A percentile compares a stretch with the other conserved stretches of the same genome.
phyloP scores from a whole-genome alignment of 2,888 invertebrate species.

The Drosophila austrosaltans region DNA sequence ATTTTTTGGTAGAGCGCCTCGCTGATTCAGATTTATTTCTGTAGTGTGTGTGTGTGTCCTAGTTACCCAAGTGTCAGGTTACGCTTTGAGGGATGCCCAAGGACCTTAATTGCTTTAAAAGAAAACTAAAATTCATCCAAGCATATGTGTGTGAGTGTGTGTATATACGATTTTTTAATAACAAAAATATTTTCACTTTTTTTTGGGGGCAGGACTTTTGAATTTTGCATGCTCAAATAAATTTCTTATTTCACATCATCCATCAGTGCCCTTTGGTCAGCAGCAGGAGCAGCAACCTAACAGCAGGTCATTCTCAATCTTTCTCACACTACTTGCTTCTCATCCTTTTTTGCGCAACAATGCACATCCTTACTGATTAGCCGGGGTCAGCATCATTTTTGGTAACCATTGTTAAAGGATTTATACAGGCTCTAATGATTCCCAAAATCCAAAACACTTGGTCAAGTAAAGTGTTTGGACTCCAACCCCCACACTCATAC shows the following conservation, averaged over 20 bases:
- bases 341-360: constrained; percentile 75
- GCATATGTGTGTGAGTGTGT: constrained; percentile 49
- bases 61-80: constrained; percentile 79
- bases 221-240: constrained; percentile 69
- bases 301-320: constrained; percentile 22
- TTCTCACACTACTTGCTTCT: constrained; percentile 59
- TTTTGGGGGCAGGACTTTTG: constrained; percentile 47
- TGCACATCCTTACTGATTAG: constrained; percentile 64
- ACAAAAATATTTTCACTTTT: constrained; percentile 56
- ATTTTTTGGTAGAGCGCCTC: constrained; percentile 50
- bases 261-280: constrained; percentile 16
- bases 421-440: constrained; percentile 26
- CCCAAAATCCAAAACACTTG: constrained; percentile 5
- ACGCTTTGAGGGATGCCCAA: constrained; percentile 45
- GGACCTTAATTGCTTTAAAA: constrained; percentile 54
- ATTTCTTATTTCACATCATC: constrained; percentile 39
- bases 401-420: constrained; percentile 44
- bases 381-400: constrained; percentile 56
- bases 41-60: constrained; percentile 47
- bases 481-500: background rate
- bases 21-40: constrained; percentile 54
- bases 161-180: constrained; percentile 48
- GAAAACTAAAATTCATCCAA: constrained; percentile 60
- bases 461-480: background rate
- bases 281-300: constrained; percentile 52